Conservation (phyloP, 2,797 vertebrate species). For the Urosaurus nigricauda region DNA sequence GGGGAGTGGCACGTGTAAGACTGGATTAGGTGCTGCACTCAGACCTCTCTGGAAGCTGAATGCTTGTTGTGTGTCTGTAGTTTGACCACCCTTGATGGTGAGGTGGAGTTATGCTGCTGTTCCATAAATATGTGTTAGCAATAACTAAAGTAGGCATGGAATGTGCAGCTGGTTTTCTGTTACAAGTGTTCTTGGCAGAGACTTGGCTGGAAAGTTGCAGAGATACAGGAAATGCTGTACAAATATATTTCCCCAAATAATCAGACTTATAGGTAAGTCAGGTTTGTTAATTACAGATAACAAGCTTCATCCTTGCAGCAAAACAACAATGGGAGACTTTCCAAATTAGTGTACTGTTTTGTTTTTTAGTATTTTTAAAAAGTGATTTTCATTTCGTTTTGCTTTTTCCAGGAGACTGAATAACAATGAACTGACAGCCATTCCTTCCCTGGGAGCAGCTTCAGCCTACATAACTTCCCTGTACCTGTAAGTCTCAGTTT, state of each 20-base stretch:
- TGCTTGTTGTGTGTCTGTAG: conserved; percentile 9
- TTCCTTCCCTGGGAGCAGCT: conserved; percentile 88
- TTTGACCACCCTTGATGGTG: conserved; percentile 5
- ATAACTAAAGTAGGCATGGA: background rate
- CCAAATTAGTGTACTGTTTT: fast-evolving
- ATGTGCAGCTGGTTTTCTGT: conserved; percentile 33
- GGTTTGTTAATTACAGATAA: fast-evolving
- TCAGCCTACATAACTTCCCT: conserved; percentile 84
- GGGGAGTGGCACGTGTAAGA: background rate
- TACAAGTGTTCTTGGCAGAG: conserved; percentile 15
- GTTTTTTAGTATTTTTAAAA: background rate
- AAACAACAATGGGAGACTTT: fast-evolving
- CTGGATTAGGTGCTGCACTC: background rate
- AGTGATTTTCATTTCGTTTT: conserved; percentile 35
- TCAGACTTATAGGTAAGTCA: background rate
- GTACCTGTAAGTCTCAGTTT: conserved; percentile 88
- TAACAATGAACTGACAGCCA: conserved; percentile 90
- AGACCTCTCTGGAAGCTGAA: background rate
- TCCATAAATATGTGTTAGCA: fast-evolving
- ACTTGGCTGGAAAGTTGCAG: background rate
- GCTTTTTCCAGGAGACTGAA: conserved; percentile 85
- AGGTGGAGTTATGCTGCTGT: conserved; percentile 24
- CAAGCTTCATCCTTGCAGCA: background rate
- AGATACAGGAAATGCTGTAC: background rate
- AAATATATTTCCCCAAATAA: background rate